Evolutionary conservation across 2,113 vertebrate species (phyloP).

Genomic region (Cinclus cinclus): DNA sequence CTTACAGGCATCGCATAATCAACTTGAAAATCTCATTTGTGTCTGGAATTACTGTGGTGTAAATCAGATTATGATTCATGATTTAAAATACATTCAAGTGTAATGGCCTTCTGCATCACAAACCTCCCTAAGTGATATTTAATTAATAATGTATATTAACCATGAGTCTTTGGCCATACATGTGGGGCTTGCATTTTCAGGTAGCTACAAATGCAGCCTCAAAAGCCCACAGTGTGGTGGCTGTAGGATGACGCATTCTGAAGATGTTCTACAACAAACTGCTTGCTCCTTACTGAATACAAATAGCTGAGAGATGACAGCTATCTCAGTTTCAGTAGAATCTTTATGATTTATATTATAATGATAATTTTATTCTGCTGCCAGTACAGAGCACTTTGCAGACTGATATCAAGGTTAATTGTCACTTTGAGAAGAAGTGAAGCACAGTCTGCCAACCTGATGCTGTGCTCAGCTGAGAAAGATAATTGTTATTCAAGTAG

Average conservation of each 20-base stretch:
- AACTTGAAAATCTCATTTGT: not conserved
- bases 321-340: slow-evolving; percentile 25
- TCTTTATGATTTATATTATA: slow-evolving; percentile 48
- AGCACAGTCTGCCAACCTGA: slow-evolving; percentile 43
- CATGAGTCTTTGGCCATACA: not conserved
- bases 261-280: not conserved
- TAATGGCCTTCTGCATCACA: not conserved
- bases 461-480: slow-evolving; percentile 46
- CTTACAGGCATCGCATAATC: not conserved
- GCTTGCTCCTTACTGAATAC: not conserved
- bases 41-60: not conserved
- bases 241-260: not conserved
- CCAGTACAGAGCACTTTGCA: slow-evolving; percentile 51
- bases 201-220: not conserved
- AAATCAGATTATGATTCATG: not conserved
- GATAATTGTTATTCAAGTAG: slow-evolving; percentile 40
- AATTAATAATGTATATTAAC: slow-evolving; percentile 4
- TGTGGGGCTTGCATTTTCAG: not conserved
- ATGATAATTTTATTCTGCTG: slow-evolving; percentile 60
- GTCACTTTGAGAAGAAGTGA: slow-evolving; percentile 53
- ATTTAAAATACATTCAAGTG: not conserved
- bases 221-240: not conserved
- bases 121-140: not conserved
- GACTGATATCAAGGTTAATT: slow-evolving; percentile 66
- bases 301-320: slow-evolving; percentile 19